Evolutionary conservation across 1,140 invertebrate genomes (phyloP), one percentile per base, ranked within the genome.

Genomic region (Capitella teleta): DNA sequence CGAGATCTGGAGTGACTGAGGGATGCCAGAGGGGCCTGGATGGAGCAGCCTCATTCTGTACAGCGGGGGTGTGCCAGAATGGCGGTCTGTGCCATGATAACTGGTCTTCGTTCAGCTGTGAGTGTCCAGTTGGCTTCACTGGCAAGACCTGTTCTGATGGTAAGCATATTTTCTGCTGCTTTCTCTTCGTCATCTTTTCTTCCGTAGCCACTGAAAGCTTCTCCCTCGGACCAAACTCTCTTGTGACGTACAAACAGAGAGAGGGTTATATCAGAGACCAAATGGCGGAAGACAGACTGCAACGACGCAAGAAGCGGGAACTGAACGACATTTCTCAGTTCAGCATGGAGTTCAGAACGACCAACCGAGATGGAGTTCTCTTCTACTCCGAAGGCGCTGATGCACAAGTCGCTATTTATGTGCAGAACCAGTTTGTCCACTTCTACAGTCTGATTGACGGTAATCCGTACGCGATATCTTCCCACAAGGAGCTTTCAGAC

Each of bases 181-280:
- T 48, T 16, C 47, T 51, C 32, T n/a, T n/a, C n/a, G n/a, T n/a
- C n/a, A 8, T 40, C 14, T 16, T 19, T 40, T 40, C 25, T 19
- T 16, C 16, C 19, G 38, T 21, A 54, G 84, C 87, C 6, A 73
- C 92, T 1, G 79, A 85, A 60, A 80, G 90, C 5, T 78, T 92
- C 19, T 84, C 80, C 2, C 74, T 95, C 5, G 80, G 74, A 52
- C 79, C 82, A 41, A 85, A 82, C 52, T 82, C 82, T 18, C 85
- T 80, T 61, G 67, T 94, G 0, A 83, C 86, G 58, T 89, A 85
- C 53, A 76, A 78, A 57, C 81, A 89, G 28, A 84, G 85, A 0
- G 85, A 90, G 58, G 86, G 84, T 62, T 87, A 88, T 67, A 75
- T 81, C 49, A 72, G 89, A 61, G 86, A 89, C 79, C 86, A 89